Evolutionary conservation across 2,797 vertebrate genomes (phyloP).

Genomic region (Anniella stebbinsi): DNA sequence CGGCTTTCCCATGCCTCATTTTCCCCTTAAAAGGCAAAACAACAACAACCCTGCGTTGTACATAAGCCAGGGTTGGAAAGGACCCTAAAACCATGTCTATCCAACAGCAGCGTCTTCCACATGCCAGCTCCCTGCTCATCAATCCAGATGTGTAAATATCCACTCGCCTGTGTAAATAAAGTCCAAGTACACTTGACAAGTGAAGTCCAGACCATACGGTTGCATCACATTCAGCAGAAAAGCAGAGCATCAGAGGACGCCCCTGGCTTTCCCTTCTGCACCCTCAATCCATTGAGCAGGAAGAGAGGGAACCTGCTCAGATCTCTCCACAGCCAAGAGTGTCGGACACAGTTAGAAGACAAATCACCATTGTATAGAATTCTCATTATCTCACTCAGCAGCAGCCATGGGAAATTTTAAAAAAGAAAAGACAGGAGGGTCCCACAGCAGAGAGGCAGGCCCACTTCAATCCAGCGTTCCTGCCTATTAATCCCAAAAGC

Average conservation of each 20-base stretch:
- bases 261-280: neutral
- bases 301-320: neutral
- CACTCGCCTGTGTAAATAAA: too few relatives aligned
- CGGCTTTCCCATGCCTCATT: neutral
- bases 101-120: neutral
- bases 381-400: constrained; percentile 44
- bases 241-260: too few relatives aligned
- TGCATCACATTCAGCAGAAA: neutral
- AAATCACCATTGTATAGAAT: constrained; percentile 45
- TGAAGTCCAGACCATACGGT: neutral
- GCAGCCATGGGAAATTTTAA: neutral
- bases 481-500: constrained; percentile 1
- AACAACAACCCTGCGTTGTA: neutral
- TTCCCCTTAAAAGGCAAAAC: neutral
- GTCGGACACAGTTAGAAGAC: constrained; percentile 7
- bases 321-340: constrained; percentile 21
- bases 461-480: neutral
- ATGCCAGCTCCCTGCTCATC: neutral
- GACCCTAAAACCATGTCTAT: too few relatives aligned
- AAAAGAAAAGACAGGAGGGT: too few relatives aligned
- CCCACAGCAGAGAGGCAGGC: neutral
- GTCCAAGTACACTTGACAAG: neutral
- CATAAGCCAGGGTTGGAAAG: neutral
- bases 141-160: neutral
- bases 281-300: neutral